A percentile compares a stretch with the other conserved stretches of the same genome.
Conservation (phyloP, 2,888 invertebrate species). For the Zaprionus lineosus region DNA sequence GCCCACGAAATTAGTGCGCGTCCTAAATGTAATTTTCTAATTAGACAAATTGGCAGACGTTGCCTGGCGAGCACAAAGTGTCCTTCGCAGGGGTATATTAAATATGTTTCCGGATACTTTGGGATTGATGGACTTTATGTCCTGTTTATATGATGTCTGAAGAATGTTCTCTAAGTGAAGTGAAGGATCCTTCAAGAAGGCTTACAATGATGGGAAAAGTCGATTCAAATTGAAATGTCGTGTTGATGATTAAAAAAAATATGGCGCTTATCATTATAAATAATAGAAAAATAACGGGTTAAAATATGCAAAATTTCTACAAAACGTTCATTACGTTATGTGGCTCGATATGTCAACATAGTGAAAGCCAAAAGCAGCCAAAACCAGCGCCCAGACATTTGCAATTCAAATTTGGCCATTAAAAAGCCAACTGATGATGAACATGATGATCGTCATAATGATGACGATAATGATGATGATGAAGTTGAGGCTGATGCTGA, state of each 20-base stretch:
- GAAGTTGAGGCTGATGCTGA: slow-evolving; percentile 29
- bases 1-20: slow-evolving; percentile 65
- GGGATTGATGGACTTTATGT: too few species aligned
- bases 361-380: slow-evolving; percentile 33
- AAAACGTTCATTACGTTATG: slow-evolving; percentile 72
- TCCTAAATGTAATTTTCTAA: slow-evolving; percentile 73
- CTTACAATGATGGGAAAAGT: slow-evolving; percentile 23
- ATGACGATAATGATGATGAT: slow-evolving; percentile 35
- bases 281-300: slow-evolving; percentile 11
- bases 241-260: too few species aligned
- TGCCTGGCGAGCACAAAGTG: background rate
- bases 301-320: slow-evolving; percentile 62
- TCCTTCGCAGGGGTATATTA: too few species aligned
- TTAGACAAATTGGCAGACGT: slow-evolving; percentile 53
- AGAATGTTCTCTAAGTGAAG: too few species aligned
- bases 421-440: slow-evolving; percentile 59
- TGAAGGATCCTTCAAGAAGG: too few species aligned
- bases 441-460: slow-evolving; percentile 38
- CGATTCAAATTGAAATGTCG: too few species aligned
- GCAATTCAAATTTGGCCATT: slow-evolving; percentile 78
- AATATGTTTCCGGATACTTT: too few species aligned
- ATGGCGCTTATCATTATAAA: slow-evolving; percentile 38
- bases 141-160: too few species aligned
- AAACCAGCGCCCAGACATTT: slow-evolving; percentile 49
- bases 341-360: slow-evolving; percentile 75